Conservation (phyloP, 2,113 vertebrate species). For the Nannobrachium achirus region DNA sequence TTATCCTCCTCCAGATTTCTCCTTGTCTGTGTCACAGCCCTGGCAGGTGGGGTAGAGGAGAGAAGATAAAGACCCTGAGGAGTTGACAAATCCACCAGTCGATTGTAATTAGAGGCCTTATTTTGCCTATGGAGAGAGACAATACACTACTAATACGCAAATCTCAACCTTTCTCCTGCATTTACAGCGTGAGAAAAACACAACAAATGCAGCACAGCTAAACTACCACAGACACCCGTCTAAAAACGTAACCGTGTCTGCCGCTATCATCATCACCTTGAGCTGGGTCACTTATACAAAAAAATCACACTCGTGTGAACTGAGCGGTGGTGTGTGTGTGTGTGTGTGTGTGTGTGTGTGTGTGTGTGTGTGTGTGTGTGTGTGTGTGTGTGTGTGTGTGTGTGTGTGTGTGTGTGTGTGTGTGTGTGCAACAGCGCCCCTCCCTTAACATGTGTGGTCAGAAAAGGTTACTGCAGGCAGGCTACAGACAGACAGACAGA, state of each 20-base stretch:
- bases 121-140: conserved; percentile 61
- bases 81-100: conserved; percentile 67
- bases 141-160: conserved; percentile 40
- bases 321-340: no score
- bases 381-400: no score
- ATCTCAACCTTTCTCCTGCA: conserved; percentile 40
- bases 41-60: conserved; percentile 42
- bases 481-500: no score
- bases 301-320: no score
- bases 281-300: conserved; percentile 38
- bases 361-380: no score
- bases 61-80: conserved; percentile 62
- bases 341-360: no score
- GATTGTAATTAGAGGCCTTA: conserved; percentile 69
- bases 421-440: no score
- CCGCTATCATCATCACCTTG: conserved; percentile 49
- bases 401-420: no score
- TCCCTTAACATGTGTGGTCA: no score
- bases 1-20: conserved; percentile 70
- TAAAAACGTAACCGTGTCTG: conserved; percentile 34
- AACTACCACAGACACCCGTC: conserved; percentile 7
- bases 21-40: conserved; percentile 62
- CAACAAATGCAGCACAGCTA: conserved; percentile 39
- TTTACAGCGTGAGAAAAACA: conserved; percentile 24
- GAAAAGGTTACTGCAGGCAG: no score